Base-by-base conservation (phyloP, 2,888 invertebrate species). In the Lymantria monacha region DNA sequence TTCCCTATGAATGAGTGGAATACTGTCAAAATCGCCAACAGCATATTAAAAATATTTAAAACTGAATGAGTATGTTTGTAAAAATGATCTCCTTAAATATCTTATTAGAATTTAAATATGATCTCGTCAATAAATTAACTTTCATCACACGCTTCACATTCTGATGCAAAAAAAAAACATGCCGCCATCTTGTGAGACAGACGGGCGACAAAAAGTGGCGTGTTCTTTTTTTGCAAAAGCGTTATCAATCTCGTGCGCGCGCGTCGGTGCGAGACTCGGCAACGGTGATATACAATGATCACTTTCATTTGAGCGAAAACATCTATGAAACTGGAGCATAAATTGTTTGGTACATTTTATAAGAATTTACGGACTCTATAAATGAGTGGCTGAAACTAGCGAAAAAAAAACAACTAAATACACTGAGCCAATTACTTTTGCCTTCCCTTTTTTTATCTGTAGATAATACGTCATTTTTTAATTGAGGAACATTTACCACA, bases 271-370 rank as follows among this genome's bases (percentile, higher is more conserved):
- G 59, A 46, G 61, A 61, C 66, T 50, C 8, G 11, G 3, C 13
- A 14, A 9, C 37, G 46, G 54, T 58, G 57, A 56, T 50, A 53
- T 43, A 52, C 54, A 49, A 50, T 53, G 57, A 73, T 74, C 74
- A 74, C 74, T 74, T 74, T 74, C 74, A 69, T 70, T 72, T 67
- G 63, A 71, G 72, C 72, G 74, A 74, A 72, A 74, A 68, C 62
- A 62, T 58, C 58, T 55, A 31, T 61, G 58, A 57, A 71, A 66
- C 59, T 71, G 50, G 74, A 70, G 52, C 70, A 52, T 49, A 31
- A 33, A 30, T 8, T 33, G 13, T 13, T 15, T 55, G 69, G 66
- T 44, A 5, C 53, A 63, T 65, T 61, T 30, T 13, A 38, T 13
- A 46, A 52, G 55, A 59, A 41, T 15, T 15, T 41, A 9, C 3